Evolutionary conservation across 2,113 vertebrate species (phyloP).

Genomic region (Sapajus apella): DNA sequence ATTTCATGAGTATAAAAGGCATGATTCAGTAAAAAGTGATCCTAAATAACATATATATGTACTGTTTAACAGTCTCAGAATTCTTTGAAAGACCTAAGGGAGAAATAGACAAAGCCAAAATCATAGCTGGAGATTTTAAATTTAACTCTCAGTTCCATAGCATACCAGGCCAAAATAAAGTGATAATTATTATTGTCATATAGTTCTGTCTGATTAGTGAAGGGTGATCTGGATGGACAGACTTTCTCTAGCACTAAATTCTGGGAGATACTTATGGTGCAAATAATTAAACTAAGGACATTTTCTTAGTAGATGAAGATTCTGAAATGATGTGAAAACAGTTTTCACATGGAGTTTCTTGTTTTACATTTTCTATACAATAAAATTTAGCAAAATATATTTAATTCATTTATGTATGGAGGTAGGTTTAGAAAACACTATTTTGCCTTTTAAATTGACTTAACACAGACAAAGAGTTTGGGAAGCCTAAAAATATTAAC

Average conservation of each 20-base stretch:
- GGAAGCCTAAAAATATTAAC: background rate
- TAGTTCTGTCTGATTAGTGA: background rate
- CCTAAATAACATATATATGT: background rate
- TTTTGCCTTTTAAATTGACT: slow-evolving; percentile 18
- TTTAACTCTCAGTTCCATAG: background rate
- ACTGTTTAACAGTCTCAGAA: background rate
- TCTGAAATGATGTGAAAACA: background rate
- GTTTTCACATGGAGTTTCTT: background rate
- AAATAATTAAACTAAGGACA: background rate
- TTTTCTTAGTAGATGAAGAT: background rate
- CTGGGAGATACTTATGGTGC: background rate
- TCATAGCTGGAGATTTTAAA: background rate
- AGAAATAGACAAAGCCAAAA: background rate
- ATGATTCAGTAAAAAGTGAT: background rate
- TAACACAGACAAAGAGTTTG: background rate
- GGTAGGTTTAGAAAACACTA: background rate
- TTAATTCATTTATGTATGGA: background rate
- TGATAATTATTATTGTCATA: background rate
- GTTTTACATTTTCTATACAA: slow-evolving; percentile 37
- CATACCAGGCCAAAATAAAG: background rate
- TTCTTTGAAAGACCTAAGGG: background rate
- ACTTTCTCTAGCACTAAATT: background rate
- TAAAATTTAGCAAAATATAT: background rate
- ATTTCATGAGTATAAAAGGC: background rate
- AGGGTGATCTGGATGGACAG: background rate